Evolutionary conservation across 2,888 invertebrate genomes (phyloP), one percentile per base, ranked within the genome.

Genomic region (Actias luna): DNA sequence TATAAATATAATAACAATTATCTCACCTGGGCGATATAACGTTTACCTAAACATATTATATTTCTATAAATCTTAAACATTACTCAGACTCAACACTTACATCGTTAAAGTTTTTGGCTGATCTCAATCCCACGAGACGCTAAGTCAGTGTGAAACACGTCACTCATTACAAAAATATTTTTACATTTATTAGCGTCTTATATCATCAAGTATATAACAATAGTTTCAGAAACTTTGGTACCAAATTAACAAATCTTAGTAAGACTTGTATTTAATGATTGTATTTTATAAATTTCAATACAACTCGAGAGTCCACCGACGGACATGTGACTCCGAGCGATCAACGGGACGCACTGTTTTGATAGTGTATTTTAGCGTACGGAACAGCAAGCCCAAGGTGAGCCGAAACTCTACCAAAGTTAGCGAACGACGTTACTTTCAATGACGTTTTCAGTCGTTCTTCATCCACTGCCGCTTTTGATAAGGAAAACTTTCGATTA

Each of bases 361-460:
- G 88, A 88, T 89, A 85, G 87, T 82, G 85, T 89, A 86, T 87
- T 89, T 88, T 87, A 88, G 86, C 88, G 89, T 87, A 82, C 83
- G 83, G 84, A 84, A 84, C 84, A 85, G 82, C 80, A 76, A 84
- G 78, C 77, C 81, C 91, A 91, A 91, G 90, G 91, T 90, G 87
- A 89, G 84, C 77, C 76, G 78, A 76, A 72, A 79, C 78, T 79
- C 78, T 80, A 84, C 84, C 78, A 77, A 76, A 72, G 72, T 71
- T 71, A 71, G 71, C 70, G 72, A 66, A 70, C 81, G 76, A 77
- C 75, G 74, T 70, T 73, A 77, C 75, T 77, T 78, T 79, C 77
- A 76, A 75, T 76, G 78, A 73, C 69, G 60, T 68, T 70, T 76
- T 76, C 67, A 73, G 65, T 73, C 63, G 60, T 65, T 72, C 65